Evolutionary conservation across 2,797 vertebrate species (phyloP), one percentile per base, ranked within the genome.

Genomic region (Bradypodion ventrale): DNA sequence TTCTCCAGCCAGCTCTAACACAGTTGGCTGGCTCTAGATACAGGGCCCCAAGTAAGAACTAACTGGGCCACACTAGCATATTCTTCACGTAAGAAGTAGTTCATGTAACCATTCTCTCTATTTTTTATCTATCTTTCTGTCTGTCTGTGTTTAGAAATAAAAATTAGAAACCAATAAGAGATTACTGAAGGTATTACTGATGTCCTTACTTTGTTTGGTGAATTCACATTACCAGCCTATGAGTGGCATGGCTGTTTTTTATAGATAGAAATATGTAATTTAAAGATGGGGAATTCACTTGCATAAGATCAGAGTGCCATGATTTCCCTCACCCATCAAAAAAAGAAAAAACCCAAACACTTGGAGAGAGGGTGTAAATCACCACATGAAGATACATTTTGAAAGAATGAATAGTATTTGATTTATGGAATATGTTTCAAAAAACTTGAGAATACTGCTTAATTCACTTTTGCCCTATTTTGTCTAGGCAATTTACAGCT

Each of bases 401-500:
- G 19, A 32, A 62, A 46, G 32, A 35, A 9, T 70, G 37, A 37
- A 8, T 12, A 70, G 7, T 23, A 63, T 4, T 62, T 29, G 9
- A 44, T 63, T 37, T 84, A 21, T 88, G 62, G 37, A 52, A 27
- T n/a, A 35, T 37, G 19, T 35, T 84, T 74, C 85, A 49, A 78
- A 89, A 86, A 78, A 66, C 29, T 5, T n/a, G 19, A 25, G 49
- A 21, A 44, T 83, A 65, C 25, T 56, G 74, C n/a, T 89, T 96
- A 92, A 94, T 77, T 88, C 15, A 75, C 87, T 79, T 84, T 88
- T 91, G 70, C 77, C 81, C 0, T 94, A 82, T 94, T 92, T 91
- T 81, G n/a, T 93, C 81, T 94, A 96, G 96, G 90, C 89, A 94
- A 75, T 82, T 91, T 90, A 83, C 90, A 89, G 81, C 85, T 92